A percentile compares a stretch with the other conserved stretches of the same genome.
Conservation (phyloP, 2,113 vertebrate species). For the Ranitomeya imitator region DNA sequence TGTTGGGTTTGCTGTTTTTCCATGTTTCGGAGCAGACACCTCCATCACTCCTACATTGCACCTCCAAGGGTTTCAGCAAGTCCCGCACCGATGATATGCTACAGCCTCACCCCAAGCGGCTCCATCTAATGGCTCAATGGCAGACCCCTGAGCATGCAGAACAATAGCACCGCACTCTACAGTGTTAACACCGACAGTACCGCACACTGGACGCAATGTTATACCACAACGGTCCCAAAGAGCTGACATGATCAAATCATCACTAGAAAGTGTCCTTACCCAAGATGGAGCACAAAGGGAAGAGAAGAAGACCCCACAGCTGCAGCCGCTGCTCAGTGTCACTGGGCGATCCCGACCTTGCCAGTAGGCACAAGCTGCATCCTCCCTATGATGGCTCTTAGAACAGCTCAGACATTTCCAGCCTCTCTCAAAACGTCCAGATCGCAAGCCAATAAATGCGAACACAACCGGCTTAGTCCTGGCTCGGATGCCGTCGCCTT, state of each 20-base stretch:
- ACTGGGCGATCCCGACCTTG: conserved; percentile 54
- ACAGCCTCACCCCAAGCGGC: not conserved
- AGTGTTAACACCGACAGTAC: too few species aligned
- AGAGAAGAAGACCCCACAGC: not conserved
- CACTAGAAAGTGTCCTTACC: not conserved
- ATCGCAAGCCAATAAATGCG: not conserved
- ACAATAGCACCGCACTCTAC: not conserved
- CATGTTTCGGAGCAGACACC: not conserved
- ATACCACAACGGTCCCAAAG: too few species aligned
- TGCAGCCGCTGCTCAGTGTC: conserved; percentile 8
- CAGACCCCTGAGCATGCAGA: not conserved
- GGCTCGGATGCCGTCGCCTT: not conserved
- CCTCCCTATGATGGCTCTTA: conserved; percentile 39
- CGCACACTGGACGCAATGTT: too few species aligned
- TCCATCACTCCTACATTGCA: not conserved
- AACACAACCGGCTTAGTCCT: not conserved
- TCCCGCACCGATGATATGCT: not conserved
- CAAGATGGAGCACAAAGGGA: conserved; percentile 26
- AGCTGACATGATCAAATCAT: not conserved
- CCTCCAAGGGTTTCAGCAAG: conserved; percentile 4
- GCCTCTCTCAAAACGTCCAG: not conserved
- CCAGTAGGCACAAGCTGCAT: conserved; percentile 50
- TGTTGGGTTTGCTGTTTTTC: not conserved
- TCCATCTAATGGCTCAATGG: not conserved
- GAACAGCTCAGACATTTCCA: conserved; percentile 13